Evolutionary conservation across 2,797 vertebrate species (phyloP).

Genomic region (Pelochelys cantorii): DNA sequence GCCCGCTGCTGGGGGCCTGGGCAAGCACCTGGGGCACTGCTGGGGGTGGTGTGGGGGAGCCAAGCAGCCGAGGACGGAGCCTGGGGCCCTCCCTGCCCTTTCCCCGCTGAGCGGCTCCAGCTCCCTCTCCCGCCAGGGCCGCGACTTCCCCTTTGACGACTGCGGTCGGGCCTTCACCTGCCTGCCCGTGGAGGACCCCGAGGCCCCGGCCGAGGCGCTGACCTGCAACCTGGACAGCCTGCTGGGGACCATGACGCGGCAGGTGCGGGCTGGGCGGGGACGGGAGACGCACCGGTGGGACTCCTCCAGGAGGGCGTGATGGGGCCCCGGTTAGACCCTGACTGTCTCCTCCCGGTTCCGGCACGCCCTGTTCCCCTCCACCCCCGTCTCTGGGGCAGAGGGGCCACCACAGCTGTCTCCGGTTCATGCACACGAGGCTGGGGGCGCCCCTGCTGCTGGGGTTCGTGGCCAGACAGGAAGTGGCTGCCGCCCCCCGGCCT

Average conservation of each 20-base stretch:
- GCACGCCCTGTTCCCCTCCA: neutral
- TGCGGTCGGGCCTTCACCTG: slow-evolving; percentile 93
- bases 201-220: slow-evolving; percentile 82
- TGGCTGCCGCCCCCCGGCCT: neutral
- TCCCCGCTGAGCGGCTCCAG: rapidly evolving
- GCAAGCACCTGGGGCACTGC: neutral
- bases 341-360: neutral
- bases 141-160: slow-evolving; percentile 93
- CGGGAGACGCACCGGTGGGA: neutral
- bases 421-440: neutral
- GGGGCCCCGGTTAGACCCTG: neutral
- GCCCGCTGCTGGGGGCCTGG: neutral
- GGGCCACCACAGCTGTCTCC: neutral
- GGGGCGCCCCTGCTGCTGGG: neutral
- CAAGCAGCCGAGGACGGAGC: neutral
- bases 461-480: neutral
- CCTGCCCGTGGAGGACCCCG: slow-evolving; percentile 81
- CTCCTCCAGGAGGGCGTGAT: neutral
- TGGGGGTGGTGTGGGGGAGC: neutral
- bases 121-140: slow-evolving; percentile 79
- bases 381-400: neutral
- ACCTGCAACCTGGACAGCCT: slow-evolving; percentile 92
- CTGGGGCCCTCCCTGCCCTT: rapidly evolving
- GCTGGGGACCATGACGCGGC: slow-evolving; percentile 83
- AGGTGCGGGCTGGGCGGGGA: slow-evolving; percentile 74